Evolutionary conservation across 2,888 invertebrate species (phyloP), one percentile per base, ranked within the genome.

Genomic region (Ophraella communa): DNA sequence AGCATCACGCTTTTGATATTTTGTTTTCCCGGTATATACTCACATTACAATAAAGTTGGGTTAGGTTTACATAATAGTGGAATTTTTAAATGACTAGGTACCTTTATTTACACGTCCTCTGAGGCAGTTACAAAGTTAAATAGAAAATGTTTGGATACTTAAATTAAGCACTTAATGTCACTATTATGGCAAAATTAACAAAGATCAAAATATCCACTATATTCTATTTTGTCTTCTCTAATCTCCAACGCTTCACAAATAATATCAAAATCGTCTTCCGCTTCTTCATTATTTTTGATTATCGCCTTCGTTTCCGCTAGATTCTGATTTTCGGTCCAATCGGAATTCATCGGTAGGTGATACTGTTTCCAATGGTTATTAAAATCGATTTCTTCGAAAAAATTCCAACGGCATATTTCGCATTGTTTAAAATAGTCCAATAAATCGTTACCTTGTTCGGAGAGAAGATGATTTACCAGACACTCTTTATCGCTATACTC

Each of bases 181-280:
- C 30, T 10, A 3, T 11, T 30, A 8, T 11, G 30, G 10, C 30
- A 30, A 11, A 10, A 4, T 51, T 17, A 51, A 17, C 49, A 51
- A 7, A 51, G 49, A 51, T 51, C 49, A 10, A 51, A 51, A 27
- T 24, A 51, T 4, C 49, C 49, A 24, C 49, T 51, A 27, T 51
- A 27, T 51, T 51, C 49, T 10, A 51, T 10, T 1, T 23, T 51
- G 10, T 51, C 49, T 24, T 51, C 49, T 27, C 17, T 51, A 24
- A 51, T 51, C 27, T 51, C 49, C 4, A 51, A 27, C 27, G 49
- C 49, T 51, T 51, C 5, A 17, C 27, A 51, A 24, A 51, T 24
- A 14, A 51, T 27, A 51, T 51, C 49, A 3, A 51, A 51, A 10
- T 51, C 49, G n/a, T 51, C 49, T 27, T 27, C 27, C 8, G 24